Evolutionary conservation across 1,140 invertebrate species (phyloP), one percentile per base, ranked within the genome.

Genomic region (Drosophila kikkawai): DNA sequence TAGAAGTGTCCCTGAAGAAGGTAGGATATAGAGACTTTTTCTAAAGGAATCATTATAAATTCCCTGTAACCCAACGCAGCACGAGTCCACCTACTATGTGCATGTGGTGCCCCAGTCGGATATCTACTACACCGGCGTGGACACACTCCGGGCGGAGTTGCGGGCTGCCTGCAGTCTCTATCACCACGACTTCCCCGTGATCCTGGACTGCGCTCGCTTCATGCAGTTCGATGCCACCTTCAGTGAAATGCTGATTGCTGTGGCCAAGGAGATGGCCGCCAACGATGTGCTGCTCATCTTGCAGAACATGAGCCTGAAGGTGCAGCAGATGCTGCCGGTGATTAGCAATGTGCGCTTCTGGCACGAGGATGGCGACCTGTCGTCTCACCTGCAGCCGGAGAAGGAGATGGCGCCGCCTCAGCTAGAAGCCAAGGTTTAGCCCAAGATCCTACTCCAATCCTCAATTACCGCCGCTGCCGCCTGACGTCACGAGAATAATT

Each of bases 141-240:
- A 96, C 73, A 94, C 93, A 51, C 53, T 96, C 2, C 92, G 94
- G 3, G 76, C 92, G 2, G 93, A 94, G 77, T 85, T 95, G 42
- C 91, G 90, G 12, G 93, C 94, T 59, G 88, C 93, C 47, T 94
- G 91, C 50, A 59, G 76, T 22, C 81, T 93, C 15, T 82, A 92
- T n/a, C 82, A 68, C 15, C 81, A 88, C 47, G 80, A 92, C 15
- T 85, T 94, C 9, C 94, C 95, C 0, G 82, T 96, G 9, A 93
- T 96, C 0, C 44, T 96, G 3, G 94, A 96, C 75, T 96, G 95
- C 57, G 58, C 79, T 0, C 93, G 94, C 47, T 94, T 96, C 58
- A 93, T 94, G 74, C 93, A 93, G 37, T 92, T 96, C 17, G 96
- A 96, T 92, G 96, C 95, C 57, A 95, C 95, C 1, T 94, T 95